Base-by-base conservation (phyloP, 2,888 invertebrate genomes). In the Camptogramma bilineatum region DNA sequence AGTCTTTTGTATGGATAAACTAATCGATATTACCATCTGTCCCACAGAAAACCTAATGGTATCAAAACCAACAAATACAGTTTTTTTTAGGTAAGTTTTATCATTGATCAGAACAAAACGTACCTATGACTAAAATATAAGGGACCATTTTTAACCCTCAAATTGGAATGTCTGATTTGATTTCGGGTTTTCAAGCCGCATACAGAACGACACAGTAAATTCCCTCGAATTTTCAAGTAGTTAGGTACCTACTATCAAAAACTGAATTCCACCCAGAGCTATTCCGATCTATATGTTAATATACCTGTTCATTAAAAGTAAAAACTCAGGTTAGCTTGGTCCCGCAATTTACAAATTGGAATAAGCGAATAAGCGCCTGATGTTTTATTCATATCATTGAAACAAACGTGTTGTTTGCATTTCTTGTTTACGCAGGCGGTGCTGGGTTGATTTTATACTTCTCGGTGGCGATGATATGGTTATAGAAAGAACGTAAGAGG, bases 351-450 rank as follows among this genome's bases (percentile, higher is more conserved):
- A 62, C 58, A 58, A 62, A 66, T 54, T 62, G 50, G 56, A 62
- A 66, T 58, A 54, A 62, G 52, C 62, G 51, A 44, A 62, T 62
- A 59, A 66, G 52, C 59, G 59, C 66, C 66, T 60, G 48, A 66
- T 60, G 62, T 62, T 62, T 66, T 60, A 59, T 63, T 66, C 56
- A 63, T 66, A 63, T 48, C 62, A 66, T 56, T 66, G 58, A 55
- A 48, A 62, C 47, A 53, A 53, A 46, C 56, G 60, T 59, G 62
- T 39, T 56, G 59, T 66, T 66, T 60, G 66, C 63, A 51, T 53
- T 66, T 51, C 46, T 18, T 57, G 53, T 51, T 59, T 55, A 57
- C 47, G 52, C 55, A 66, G 62, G 46, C 53, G 53, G 42, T 44
- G 44, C 46, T 39, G 51, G 46, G 51, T 55, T 54, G 51, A 55